A percentile compares a stretch with the other conserved stretches of the same genome.
Evolutionary conservation across 1,140 invertebrate species (phyloP).

Genomic region (Trissolcus basalis): DNA sequence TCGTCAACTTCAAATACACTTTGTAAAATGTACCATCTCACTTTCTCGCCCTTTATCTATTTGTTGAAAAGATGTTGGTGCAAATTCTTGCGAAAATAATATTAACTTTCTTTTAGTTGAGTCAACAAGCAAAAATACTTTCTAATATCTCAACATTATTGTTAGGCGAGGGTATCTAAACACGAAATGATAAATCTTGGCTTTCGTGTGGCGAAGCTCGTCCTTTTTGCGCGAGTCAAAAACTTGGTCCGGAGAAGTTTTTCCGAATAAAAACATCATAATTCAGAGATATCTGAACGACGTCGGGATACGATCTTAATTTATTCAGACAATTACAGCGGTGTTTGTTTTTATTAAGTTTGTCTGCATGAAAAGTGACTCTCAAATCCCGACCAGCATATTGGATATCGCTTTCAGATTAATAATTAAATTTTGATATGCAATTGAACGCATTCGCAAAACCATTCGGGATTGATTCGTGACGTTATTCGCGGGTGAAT

Average conservation of each 20-base stretch:
- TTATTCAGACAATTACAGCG: constrained; percentile 23
- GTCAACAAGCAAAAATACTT: constrained; percentile 44
- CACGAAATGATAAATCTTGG: too few species aligned
- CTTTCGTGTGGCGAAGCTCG: too few species aligned
- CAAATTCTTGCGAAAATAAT: not conserved
- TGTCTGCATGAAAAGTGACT: not conserved
- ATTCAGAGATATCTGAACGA: constrained; percentile 34
- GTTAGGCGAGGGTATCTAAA: too few species aligned
- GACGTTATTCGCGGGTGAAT: constrained; percentile 7
- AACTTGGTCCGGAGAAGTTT: constrained; percentile 5
- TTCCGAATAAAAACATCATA: constrained; percentile 34
- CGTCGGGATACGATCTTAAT: constrained; percentile 16
- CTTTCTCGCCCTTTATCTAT: constrained; percentile 2
- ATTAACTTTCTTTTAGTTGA: constrained; percentile 31
- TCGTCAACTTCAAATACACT: constrained; percentile 25
- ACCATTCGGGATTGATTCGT: constrained; percentile 6
- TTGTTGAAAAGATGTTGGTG: too few species aligned
- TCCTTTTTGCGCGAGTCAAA: not conserved
- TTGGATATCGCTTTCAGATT: not conserved
- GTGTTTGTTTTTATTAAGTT: constrained; percentile 19
- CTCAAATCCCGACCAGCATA: not conserved
- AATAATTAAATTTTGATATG: constrained; percentile 12
- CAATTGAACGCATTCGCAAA: constrained; percentile 12
- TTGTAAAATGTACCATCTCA: constrained; percentile 21
- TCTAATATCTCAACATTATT: too few species aligned